phyloP scores from a whole-genome alignment of 2,113 vertebrate species.

The Tonatia bakeri region DNA sequence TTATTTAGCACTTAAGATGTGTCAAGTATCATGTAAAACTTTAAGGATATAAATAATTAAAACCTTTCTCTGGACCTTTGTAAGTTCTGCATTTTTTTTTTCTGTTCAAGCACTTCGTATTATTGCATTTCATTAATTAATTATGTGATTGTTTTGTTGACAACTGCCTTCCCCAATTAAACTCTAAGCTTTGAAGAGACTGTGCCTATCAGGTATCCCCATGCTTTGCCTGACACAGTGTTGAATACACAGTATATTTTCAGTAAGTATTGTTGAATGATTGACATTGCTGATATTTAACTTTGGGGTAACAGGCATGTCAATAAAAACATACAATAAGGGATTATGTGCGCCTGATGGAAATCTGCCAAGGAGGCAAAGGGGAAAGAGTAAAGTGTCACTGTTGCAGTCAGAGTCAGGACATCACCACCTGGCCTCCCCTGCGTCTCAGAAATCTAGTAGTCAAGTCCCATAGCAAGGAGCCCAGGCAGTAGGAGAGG shows the following conservation, averaged over 20 bases:
- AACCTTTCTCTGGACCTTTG: neutral
- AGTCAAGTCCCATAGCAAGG: neutral
- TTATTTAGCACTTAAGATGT: neutral
- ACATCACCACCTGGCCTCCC: no score
- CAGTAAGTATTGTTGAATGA: neutral
- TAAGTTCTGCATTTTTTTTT: neutral
- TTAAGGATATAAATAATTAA: neutral
- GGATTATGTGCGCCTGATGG: fast-evolving
- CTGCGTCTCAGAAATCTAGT: neutral
- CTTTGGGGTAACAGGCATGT: neutral
- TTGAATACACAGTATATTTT: neutral
- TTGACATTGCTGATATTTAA: no score
- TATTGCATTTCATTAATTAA: neutral
- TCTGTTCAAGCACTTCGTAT: neutral
- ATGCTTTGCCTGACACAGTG: fast-evolving
- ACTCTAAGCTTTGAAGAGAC: neutral
- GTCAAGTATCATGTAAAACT: neutral
- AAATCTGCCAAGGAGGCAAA: neutral
- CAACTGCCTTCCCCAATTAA: neutral
- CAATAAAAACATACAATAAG: neutral
- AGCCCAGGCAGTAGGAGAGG: neutral
- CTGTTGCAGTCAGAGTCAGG: no score
- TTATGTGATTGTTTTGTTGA: neutral
- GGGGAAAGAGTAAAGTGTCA: neutral
- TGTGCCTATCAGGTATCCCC: fast-evolving